Conservation (phyloP, 2,113 vertebrate genomes). For the Bubo blakistoni region DNA sequence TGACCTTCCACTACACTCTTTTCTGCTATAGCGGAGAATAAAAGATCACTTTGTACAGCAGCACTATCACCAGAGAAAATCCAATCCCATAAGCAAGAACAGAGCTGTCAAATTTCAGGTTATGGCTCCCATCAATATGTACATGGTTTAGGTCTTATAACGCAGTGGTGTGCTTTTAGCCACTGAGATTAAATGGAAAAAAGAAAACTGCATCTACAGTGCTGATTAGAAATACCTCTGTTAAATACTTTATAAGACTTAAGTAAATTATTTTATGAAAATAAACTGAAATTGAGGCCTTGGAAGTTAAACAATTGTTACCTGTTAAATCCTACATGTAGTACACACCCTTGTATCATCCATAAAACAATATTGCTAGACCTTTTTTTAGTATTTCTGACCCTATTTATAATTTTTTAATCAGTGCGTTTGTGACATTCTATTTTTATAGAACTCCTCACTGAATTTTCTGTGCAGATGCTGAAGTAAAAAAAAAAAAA, state of each 20-base stretch:
- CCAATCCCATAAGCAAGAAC: neutral
- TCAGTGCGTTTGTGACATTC: neutral
- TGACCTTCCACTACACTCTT: neutral
- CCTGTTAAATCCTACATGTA: neutral
- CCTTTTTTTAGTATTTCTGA: neutral
- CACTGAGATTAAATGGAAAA: neutral
- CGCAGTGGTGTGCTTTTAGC: neutral
- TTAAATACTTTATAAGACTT: neutral
- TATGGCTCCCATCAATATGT: neutral
- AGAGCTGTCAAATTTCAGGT: neutral
- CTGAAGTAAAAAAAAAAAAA: neutral
- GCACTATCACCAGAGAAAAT: neutral
- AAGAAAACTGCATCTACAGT: neutral
- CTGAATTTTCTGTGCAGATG: neutral
- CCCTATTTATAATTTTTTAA: neutral
- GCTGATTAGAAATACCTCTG: neutral
- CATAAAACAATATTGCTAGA: neutral
- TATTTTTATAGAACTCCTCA: neutral
- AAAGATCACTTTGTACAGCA: neutral
- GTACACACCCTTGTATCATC: neutral
- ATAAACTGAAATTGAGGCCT: neutral
- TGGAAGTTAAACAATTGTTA: neutral
- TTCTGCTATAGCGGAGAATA: neutral
- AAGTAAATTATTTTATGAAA: neutral
- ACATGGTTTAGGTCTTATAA: neutral